These are phyloP conservation scores for Aporophyla nigra DNA, from an alignment of 2,888 invertebrate species.

Conservation along the genomic window DNA sequence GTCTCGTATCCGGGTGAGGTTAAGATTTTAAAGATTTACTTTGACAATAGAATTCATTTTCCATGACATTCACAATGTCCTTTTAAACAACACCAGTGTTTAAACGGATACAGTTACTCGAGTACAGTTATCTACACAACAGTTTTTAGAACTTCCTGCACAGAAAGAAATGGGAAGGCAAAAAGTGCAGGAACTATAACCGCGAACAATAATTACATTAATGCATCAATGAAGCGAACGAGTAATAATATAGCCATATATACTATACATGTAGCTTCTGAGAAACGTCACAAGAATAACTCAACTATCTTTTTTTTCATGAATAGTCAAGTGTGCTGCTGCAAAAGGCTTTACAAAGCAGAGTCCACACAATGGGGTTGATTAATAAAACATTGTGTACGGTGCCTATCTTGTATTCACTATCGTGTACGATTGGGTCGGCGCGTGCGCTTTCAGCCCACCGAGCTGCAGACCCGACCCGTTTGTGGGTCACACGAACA, in stretches of 20 bases:
- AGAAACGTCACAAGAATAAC: conserved; percentile 52
- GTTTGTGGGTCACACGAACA: conserved; percentile 83
- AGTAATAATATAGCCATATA: conserved; percentile 15
- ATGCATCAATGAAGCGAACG: conserved; percentile 50
- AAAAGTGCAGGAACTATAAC: conserved; percentile 41
- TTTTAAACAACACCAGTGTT: conserved; percentile 43
- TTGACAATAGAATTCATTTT: conserved; percentile 20
- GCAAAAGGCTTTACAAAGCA: conserved; percentile 72
- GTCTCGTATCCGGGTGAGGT: conserved; percentile 2
- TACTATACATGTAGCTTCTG: conserved; percentile 29
- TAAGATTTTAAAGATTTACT: conserved; percentile 25
- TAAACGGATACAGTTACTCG: conserved; percentile 42
- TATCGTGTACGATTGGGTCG: conserved; percentile 66
- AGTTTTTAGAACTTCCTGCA: conserved; percentile 46
- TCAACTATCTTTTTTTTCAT: conserved; percentile 69
- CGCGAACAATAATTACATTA: conserved; percentile 59
- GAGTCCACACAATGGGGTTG: conserved; percentile 78
- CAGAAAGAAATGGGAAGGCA: conserved; percentile 41
- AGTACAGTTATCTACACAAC: conserved; percentile 51
- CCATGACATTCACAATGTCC: conserved; percentile 32
- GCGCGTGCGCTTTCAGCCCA: conserved; percentile 73
- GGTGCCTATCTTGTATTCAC: conserved; percentile 73
- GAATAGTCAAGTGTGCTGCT: conserved; percentile 73
- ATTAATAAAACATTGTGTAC: conserved; percentile 85
- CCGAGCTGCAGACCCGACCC: conserved; percentile 51